These are phyloP conservation scores for Leptogaster cylindrica DNA, from an alignment of 2,888 invertebrate species.

Conservation along the genomic window DNA sequence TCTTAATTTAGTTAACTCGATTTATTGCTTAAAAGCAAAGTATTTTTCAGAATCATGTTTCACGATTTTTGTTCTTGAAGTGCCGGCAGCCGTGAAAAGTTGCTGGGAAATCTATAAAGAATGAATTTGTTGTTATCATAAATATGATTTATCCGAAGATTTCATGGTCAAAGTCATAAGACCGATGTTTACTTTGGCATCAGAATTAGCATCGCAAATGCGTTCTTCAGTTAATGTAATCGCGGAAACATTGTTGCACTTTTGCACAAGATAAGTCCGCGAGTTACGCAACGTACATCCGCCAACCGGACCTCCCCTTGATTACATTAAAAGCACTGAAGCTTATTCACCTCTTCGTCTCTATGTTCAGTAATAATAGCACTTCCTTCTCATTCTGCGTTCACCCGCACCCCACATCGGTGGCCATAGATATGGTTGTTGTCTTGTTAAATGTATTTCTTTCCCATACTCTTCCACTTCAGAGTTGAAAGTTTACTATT, in stretches of 20 bases:
- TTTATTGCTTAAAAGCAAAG: too few relatives aligned
- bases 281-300: not conserved
- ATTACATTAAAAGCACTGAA: conserved; percentile 8
- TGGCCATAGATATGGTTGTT: too few relatives aligned
- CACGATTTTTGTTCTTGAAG: too few relatives aligned
- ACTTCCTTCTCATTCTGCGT: not conserved
- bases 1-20: too few relatives aligned
- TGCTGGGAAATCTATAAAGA: too few relatives aligned
- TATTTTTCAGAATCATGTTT: too few relatives aligned
- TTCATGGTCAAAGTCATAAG: conserved; percentile 9
- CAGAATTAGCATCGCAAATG: not conserved
- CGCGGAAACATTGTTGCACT: not conserved
- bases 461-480: too few relatives aligned
- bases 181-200: not conserved
- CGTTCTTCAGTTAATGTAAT: not conserved
- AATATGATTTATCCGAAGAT: not conserved
- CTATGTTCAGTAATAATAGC: not conserved
- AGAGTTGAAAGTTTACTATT: too few relatives aligned
- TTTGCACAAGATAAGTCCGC: not conserved
- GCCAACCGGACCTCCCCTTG: not conserved
- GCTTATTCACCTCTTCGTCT: too few relatives aligned
- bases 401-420: not conserved
- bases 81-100: too few relatives aligned
- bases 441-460: too few relatives aligned
- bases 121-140: too few relatives aligned